These are phyloP conservation scores for Percopsis transmontana DNA, from an alignment of 2,113 vertebrate species.

Conservation along the genomic window DNA sequence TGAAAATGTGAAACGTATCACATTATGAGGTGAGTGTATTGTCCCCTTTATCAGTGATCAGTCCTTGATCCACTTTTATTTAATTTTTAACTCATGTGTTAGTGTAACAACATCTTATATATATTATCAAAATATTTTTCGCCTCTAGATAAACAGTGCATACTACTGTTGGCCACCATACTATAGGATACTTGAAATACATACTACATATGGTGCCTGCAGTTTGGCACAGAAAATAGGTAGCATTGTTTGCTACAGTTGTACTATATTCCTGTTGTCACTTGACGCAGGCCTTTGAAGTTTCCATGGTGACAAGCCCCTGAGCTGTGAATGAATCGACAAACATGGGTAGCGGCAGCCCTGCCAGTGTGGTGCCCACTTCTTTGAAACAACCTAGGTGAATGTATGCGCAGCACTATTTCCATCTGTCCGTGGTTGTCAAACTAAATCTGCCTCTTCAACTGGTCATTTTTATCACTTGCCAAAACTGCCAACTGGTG, in stretches of 20 bases:
- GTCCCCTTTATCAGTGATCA: too few species aligned
- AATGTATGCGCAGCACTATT: conserved; percentile 67
- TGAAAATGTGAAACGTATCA: background rate
- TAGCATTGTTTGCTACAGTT: conserved; percentile 44
- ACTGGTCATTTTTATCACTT: conserved; percentile 77
- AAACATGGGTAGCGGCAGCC: conserved; percentile 58
- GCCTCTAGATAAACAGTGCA: too few species aligned
- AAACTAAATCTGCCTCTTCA: conserved; percentile 65
- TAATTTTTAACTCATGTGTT: too few species aligned
- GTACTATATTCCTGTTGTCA: conserved; percentile 38
- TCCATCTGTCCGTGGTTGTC: conserved; percentile 66
- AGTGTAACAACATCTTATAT: too few species aligned
- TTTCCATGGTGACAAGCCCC: conserved; percentile 59
- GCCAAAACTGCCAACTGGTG: conserved; percentile 75
- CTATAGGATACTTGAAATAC: background rate
- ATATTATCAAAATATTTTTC: too few species aligned
- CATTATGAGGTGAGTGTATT: too few species aligned
- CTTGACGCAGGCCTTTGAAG: conserved; percentile 68
- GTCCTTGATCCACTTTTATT: too few species aligned
- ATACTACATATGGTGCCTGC: background rate
- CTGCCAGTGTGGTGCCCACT: conserved; percentile 62
- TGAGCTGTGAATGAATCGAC: conserved; percentile 54
- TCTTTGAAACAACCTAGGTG: conserved; percentile 73
- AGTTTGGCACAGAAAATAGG: background rate
- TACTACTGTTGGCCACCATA: too few species aligned